Percentiles rank a stretch among this genome's conserved stretches.
These are phyloP conservation scores for Acleris holmiana DNA, from an alignment of 2,888 invertebrate species.

Conservation along the genomic window DNA sequence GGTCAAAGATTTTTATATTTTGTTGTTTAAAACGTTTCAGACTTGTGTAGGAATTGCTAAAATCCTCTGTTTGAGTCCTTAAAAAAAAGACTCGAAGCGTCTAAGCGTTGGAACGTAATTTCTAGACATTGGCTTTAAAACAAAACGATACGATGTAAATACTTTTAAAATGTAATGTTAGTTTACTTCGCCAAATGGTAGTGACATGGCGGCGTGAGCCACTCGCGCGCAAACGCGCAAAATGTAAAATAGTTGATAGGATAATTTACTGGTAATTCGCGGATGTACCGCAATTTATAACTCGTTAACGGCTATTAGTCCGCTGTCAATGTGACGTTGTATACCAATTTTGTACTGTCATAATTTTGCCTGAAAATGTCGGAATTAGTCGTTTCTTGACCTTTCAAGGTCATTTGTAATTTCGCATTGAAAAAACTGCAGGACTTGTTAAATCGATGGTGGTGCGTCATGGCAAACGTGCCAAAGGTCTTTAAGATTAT, in stretches of 20 bases:
- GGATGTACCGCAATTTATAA: constrained; percentile 31
- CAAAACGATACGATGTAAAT: too few relatives aligned
- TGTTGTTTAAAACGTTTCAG: too few relatives aligned
- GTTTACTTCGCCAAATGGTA: background rate
- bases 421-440: background rate
- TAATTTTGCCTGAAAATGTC: background rate
- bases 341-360: constrained; percentile 15
- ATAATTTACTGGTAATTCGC: constrained; percentile 30
- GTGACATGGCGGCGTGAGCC: background rate
- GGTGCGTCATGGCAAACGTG: too few relatives aligned
- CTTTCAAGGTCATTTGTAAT: constrained; percentile 17
- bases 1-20: too few relatives aligned
- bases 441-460: background rate
- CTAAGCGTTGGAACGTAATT: too few relatives aligned
- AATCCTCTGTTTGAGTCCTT: too few relatives aligned
- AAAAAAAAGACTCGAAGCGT: too few relatives aligned
- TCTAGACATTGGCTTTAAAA: too few relatives aligned
- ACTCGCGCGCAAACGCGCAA: background rate
- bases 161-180: too few relatives aligned
- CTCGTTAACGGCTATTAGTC: constrained; percentile 19
- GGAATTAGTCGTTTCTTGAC: constrained; percentile 11
- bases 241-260: constrained; percentile 20
- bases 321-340: constrained; percentile 29
- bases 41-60: too few relatives aligned
- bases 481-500: too few relatives aligned